Percentiles rank a stretch among this genome's conserved stretches.
Evolutionary conservation across 2,113 vertebrate genomes (phyloP).

Genomic region (Tauraco erythrolophus): DNA sequence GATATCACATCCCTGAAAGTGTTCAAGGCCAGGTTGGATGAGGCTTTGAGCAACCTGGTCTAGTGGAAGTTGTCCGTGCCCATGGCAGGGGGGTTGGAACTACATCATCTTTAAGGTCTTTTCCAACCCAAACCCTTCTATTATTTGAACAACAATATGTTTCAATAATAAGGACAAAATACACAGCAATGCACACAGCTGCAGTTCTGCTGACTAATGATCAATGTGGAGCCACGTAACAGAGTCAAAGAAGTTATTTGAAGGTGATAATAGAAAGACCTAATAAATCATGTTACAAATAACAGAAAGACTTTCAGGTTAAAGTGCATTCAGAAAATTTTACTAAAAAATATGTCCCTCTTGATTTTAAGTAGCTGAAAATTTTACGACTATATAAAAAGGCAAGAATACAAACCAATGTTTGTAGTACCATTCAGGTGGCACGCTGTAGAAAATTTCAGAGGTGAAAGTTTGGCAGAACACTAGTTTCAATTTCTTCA

Average conservation of each 20-base stretch:
- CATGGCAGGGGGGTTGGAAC: no score
- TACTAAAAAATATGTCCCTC: background rate
- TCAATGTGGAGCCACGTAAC: background rate
- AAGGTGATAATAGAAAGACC: conserved; percentile 30
- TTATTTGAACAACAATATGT: background rate
- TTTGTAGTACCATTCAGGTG: background rate
- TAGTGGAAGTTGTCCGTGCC: no score
- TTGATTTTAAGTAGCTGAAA: background rate
- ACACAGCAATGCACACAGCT: background rate
- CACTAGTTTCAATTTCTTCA: background rate
- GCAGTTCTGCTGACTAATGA: conserved; percentile 37
- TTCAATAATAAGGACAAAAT: background rate
- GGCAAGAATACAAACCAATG: background rate
- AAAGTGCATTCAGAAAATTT: background rate
- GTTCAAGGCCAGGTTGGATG: no score
- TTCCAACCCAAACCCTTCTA: no score
- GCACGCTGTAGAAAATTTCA: background rate
- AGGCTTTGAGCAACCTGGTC: no score
- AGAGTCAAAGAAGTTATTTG: conserved; percentile 43
- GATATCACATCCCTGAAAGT: no score
- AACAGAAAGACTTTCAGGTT: background rate
- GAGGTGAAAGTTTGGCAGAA: background rate
- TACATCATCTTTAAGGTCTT: no score
- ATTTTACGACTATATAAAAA: background rate
- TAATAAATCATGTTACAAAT: conserved; percentile 52